phyloP scores from a whole-genome alignment of 2,113 vertebrate genomes.

The Pseudonaja textilis region DNA sequence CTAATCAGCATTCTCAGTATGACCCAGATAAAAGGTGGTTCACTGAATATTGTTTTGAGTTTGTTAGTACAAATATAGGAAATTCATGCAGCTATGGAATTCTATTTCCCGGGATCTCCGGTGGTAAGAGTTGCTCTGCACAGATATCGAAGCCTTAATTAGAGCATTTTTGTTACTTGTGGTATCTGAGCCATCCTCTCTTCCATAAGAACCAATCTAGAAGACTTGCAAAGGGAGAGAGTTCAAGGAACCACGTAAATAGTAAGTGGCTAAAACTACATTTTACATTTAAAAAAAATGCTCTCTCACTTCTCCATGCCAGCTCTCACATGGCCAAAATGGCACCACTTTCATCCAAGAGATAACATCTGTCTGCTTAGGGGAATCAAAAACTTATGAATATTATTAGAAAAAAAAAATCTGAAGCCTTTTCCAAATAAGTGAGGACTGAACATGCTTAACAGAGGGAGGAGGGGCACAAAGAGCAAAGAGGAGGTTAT shows the following conservation, averaged over 20 bases:
- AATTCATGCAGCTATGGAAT: neutral
- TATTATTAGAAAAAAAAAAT: neutral
- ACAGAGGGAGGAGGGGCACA: neutral
- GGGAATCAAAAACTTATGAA: neutral
- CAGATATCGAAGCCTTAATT: neutral
- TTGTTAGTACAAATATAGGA: constrained; percentile 14
- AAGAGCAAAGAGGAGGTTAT: neutral
- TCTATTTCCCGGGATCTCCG: neutral
- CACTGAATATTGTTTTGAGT: no score
- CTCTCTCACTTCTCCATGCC: neutral
- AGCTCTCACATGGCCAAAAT: neutral
- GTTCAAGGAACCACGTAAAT: neutral
- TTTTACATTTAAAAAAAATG: neutral
- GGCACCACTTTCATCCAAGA: neutral
- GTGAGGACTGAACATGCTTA: neutral
- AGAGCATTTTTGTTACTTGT: neutral
- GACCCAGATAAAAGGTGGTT: neutral
- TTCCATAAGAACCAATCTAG: neutral
- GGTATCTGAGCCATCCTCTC: neutral
- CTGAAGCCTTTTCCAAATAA: neutral
- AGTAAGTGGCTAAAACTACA: neutral
- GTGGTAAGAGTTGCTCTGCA: neutral
- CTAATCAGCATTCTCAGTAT: neutral
- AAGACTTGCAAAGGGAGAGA: neutral
- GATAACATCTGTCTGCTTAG: neutral